Conservation (phyloP, 2,888 invertebrate genomes). For the Pantelozetes paolii region DNA sequence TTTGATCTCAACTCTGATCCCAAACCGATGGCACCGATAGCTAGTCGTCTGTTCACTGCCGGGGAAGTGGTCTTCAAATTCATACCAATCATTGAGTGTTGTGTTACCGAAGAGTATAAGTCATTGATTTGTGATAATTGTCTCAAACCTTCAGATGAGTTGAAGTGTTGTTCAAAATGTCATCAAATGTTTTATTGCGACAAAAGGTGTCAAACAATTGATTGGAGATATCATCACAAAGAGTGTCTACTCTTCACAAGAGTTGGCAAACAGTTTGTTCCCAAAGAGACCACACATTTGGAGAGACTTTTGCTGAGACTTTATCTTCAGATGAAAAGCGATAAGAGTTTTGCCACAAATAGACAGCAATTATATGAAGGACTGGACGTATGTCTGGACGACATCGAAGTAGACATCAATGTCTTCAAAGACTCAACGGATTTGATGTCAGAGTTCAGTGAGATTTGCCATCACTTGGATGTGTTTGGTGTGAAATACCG, state of each 20-base stretch:
- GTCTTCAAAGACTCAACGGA: background rate
- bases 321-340: background rate
- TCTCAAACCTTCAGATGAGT: background rate
- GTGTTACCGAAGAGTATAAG: too few species aligned
- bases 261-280: background rate
- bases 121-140: background rate
- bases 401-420: background rate
- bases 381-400: background rate
- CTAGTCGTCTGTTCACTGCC: too few species aligned
- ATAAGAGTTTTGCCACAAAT: background rate
- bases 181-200: background rate
- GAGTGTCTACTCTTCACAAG: background rate
- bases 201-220: background rate
- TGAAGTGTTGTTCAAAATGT: background rate
- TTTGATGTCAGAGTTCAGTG: background rate
- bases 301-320: background rate
- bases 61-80: too few species aligned
- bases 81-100: too few species aligned
- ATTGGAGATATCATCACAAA: background rate
- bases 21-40: too few species aligned
- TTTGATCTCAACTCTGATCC: too few species aligned
- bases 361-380: background rate
- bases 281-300: too few species aligned
- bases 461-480: background rate
- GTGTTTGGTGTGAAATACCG: too few species aligned